Conservation (phyloP, 1,140 invertebrate species). For the Zaprionus camerounensis region DNA sequence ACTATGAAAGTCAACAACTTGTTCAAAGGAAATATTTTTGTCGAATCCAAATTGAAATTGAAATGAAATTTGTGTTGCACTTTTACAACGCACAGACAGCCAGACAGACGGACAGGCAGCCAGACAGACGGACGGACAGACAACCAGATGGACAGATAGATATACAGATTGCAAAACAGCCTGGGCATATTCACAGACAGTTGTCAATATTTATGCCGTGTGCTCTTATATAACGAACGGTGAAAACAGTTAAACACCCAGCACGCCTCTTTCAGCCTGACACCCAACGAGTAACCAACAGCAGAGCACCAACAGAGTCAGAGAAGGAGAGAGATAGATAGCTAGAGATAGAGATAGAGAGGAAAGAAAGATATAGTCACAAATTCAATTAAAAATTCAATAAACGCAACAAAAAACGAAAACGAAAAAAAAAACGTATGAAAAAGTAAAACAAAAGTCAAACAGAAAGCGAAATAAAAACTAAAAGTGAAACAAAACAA, state of each 20-base stretch:
- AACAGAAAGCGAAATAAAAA: conserved; percentile 48
- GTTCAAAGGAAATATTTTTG: conserved; percentile 30
- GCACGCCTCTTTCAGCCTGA: not conserved
- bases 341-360: conserved; percentile 19
- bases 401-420: conserved; percentile 43
- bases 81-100: not conserved
- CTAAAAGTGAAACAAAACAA: conserved; percentile 52
- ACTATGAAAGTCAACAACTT: conserved; percentile 24
- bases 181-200: not conserved
- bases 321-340: not conserved
- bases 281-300: conserved; percentile 1
- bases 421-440: conserved; percentile 21
- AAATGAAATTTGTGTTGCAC: conserved; percentile 32
- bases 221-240: conserved; percentile 3
- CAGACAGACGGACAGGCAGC: not conserved
- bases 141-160: not conserved
- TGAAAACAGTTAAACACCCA: conserved; percentile 8
- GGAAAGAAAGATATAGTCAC: conserved; percentile 50
- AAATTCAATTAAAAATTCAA: conserved; percentile 81
- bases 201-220: conserved; percentile 20
- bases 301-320: not conserved
- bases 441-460: conserved; percentile 30
- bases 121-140: not conserved
- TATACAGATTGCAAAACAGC: not conserved
- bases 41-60: conserved; percentile 31